Evolutionary conservation across 2,113 vertebrate genomes (phyloP).

Genomic region (Protomyctophum bolini): DNA sequence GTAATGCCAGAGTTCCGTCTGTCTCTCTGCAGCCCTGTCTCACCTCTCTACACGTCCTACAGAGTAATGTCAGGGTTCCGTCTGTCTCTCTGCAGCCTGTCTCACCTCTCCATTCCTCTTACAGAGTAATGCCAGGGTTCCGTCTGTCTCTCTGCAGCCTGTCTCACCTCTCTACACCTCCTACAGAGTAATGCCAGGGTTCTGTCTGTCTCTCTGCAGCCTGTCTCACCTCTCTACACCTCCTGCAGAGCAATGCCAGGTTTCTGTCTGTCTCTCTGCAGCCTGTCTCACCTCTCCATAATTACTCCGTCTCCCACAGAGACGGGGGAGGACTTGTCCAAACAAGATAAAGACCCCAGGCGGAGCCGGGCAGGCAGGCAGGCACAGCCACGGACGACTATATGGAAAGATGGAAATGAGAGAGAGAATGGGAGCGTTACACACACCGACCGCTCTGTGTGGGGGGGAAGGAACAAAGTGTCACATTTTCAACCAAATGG

Average conservation of each 20-base stretch:
- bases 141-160: too few relatives aligned
- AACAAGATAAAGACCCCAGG: conserved; percentile 53
- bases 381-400: conserved; percentile 27
- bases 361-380: background rate
- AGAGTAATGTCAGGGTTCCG: too few relatives aligned
- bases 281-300: conserved; percentile 1
- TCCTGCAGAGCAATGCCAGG: conserved; percentile 14
- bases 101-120: conserved; percentile 22
- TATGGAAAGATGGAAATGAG: conserved; percentile 32
- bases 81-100: too few relatives aligned
- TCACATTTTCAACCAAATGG: conserved; percentile 48
- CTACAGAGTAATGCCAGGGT: too few relatives aligned
- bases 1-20: too few relatives aligned
- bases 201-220: too few relatives aligned
- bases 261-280: too few relatives aligned
- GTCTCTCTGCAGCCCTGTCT: background rate
- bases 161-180: too few relatives aligned
- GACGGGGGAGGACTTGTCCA: conserved; percentile 48
- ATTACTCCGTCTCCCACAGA: conserved; percentile 1
- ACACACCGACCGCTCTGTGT: conserved; percentile 17
- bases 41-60: background rate
- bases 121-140: too few relatives aligned
- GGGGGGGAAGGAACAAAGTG: conserved; percentile 40
- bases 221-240: background rate
- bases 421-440: conserved; percentile 3